phyloP scores from a whole-genome alignment of 2,888 invertebrate genomes.

The Tenthredo notha region DNA sequence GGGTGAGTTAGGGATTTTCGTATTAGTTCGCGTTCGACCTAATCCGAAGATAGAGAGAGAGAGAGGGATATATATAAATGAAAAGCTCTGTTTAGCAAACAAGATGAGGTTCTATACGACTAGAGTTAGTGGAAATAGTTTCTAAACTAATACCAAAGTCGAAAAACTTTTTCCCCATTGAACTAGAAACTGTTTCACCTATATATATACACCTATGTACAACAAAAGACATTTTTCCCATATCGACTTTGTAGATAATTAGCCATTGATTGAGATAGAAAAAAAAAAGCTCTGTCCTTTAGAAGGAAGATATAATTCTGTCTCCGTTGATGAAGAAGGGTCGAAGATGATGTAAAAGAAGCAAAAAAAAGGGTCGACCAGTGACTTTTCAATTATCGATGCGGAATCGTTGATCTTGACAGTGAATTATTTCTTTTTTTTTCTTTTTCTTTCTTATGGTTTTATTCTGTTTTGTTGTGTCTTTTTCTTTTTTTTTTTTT shows the following conservation, averaged over 20 bases:
- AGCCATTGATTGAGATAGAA: too few relatives aligned
- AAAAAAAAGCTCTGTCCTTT: too few relatives aligned
- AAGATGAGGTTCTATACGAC: constrained; percentile 6
- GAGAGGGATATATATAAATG: not conserved
- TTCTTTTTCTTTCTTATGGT: not conserved
- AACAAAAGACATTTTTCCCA: not conserved
- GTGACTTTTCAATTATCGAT: too few relatives aligned
- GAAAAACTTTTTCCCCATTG: not conserved
- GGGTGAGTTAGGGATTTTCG: not conserved
- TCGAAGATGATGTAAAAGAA: too few relatives aligned
- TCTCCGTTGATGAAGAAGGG: too few relatives aligned
- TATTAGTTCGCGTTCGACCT: constrained; percentile 20
- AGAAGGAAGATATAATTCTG: too few relatives aligned
- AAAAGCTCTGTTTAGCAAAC: constrained; percentile 30
- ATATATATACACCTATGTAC: not conserved
- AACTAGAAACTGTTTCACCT: not conserved
- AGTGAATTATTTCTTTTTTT: too few relatives aligned
- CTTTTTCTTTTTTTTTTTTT: not conserved
- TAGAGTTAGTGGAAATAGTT: constrained; percentile 17
- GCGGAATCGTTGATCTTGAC: not conserved
- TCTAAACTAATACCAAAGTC: constrained; percentile 20
- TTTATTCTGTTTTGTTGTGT: not conserved
- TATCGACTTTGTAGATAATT: not conserved
- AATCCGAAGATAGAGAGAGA: not conserved
- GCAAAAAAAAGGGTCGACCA: too few relatives aligned